Conservation (phyloP, 2,113 vertebrate genomes). For the Brachirus orientalis region DNA sequence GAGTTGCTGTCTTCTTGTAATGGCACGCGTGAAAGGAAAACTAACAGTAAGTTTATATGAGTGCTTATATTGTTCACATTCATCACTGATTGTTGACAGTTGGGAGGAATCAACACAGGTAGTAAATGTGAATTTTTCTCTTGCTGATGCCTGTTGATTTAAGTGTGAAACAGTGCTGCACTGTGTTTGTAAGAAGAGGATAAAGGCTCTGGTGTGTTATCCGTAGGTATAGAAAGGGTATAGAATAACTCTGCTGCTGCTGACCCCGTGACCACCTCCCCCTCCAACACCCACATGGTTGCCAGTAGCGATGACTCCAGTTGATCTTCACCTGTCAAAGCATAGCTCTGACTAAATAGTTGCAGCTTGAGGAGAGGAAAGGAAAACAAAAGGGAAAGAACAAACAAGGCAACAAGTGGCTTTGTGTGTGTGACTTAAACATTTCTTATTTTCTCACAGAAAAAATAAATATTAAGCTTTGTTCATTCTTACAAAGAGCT, state of each 20-base stretch:
- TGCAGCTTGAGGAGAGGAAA: slow-evolving; percentile 75
- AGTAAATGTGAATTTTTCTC: slow-evolving; percentile 2
- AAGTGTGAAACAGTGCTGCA: slow-evolving; percentile 25
- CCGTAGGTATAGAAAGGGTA: slow-evolving; percentile 78
- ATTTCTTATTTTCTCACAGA: not conserved
- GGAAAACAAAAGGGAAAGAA: slow-evolving; percentile 69
- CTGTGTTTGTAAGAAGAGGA: slow-evolving; percentile 66
- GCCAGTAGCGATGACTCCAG: slow-evolving; percentile 75
- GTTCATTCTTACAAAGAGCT: not conserved
- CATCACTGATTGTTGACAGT: slow-evolving; percentile 37
- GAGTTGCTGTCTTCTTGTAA: slow-evolving; percentile 51
- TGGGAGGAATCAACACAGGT: slow-evolving; percentile 5
- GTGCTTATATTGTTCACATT: slow-evolving; percentile 17
- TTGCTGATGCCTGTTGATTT: slow-evolving; percentile 14
- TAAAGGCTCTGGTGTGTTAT: slow-evolving; percentile 75
- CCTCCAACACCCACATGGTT: slow-evolving; percentile 70
- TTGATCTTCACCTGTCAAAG: slow-evolving; percentile 86
- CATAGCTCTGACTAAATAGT: slow-evolving; percentile 80
- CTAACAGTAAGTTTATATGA: slow-evolving; percentile 8
- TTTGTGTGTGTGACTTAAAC: slow-evolving; percentile 9
- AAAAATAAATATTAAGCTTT: not conserved
- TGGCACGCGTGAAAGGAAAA: slow-evolving; percentile 37
- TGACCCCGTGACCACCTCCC: slow-evolving; percentile 74
- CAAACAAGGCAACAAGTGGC: slow-evolving; percentile 47
- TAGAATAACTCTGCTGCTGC: slow-evolving; percentile 76